Conservation (phyloP, 2,113 vertebrate species). For the Microtus oregoni region DNA sequence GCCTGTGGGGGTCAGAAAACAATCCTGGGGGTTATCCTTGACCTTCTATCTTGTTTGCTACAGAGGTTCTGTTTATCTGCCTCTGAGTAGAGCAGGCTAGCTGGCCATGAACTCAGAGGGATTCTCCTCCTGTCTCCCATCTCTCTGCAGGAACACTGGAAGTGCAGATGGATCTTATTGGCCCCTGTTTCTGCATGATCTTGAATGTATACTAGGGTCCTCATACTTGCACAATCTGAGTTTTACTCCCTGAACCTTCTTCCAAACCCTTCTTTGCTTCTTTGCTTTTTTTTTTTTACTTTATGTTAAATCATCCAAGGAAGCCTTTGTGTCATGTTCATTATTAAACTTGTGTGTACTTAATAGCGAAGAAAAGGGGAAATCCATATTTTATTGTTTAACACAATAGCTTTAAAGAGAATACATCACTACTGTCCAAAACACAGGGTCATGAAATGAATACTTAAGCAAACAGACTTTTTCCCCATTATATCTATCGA, state of each 20-base stretch:
- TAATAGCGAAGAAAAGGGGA: not conserved
- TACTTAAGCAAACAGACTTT: not conserved
- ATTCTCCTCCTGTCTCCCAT: not conserved
- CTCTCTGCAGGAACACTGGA: not conserved
- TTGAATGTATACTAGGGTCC: not conserved
- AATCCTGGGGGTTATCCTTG: not conserved
- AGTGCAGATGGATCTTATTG: not conserved
- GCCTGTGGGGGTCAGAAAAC: not conserved
- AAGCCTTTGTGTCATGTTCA: not conserved
- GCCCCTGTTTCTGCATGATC: not conserved
- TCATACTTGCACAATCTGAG: not conserved
- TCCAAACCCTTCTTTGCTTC: too few species aligned
- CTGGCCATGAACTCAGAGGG: not conserved
- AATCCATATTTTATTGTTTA: not conserved
- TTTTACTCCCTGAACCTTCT: not conserved
- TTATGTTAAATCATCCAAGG: not conserved
- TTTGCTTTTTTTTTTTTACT: not conserved
- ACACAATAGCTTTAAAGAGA: not conserved
- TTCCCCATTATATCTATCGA: not conserved
- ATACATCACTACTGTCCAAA: conserved; percentile 8
- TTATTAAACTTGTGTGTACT: not conserved
- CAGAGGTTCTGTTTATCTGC: not conserved
- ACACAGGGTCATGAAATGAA: not conserved
- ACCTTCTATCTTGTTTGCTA: not conserved
- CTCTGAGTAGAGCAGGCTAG: not conserved